These are phyloP conservation scores for Onchidella celtica DNA, from an alignment of 2,888 invertebrate genomes.

Conservation along the genomic window DNA sequence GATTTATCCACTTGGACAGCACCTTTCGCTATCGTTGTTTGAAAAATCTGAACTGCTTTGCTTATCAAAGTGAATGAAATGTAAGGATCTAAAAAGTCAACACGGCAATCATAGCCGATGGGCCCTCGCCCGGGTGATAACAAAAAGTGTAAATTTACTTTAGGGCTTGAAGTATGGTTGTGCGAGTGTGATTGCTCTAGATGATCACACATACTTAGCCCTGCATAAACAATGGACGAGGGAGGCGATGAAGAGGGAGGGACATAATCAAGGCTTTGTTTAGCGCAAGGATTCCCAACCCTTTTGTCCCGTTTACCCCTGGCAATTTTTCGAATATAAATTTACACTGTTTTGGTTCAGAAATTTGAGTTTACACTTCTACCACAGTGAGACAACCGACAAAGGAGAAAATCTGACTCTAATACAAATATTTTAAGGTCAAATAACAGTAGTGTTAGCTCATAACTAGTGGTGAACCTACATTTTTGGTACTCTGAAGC, in stretches of 20 bases:
- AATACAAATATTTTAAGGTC: too few relatives aligned
- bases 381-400: too few relatives aligned
- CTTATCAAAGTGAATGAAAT: slow-evolving; percentile 34
- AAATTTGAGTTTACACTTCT: too few relatives aligned
- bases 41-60: slow-evolving; percentile 3
- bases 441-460: too few relatives aligned
- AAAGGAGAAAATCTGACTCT: too few relatives aligned
- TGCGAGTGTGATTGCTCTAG: slow-evolving; percentile 6
- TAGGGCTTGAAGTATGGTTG: background rate
- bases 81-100: slow-evolving; percentile 7
- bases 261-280: background rate
- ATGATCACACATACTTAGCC: slow-evolving; percentile 20
- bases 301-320: too few relatives aligned
- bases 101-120: slow-evolving; percentile 4
- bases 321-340: too few relatives aligned
- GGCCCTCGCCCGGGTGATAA: slow-evolving; percentile 12
- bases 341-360: too few relatives aligned
- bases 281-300: too few relatives aligned
- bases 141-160: slow-evolving; percentile 26
- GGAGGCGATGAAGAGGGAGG: too few relatives aligned
- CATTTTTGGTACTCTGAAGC: too few relatives aligned
- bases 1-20: background rate
- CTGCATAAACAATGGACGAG: slow-evolving; percentile 5
- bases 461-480: too few relatives aligned
- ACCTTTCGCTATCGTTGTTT: background rate